A percentile compares a stretch with the other conserved stretches of the same genome.
Evolutionary conservation across 2,797 vertebrate species (phyloP).

Genomic region (Neosilurus mollespiculum): DNA sequence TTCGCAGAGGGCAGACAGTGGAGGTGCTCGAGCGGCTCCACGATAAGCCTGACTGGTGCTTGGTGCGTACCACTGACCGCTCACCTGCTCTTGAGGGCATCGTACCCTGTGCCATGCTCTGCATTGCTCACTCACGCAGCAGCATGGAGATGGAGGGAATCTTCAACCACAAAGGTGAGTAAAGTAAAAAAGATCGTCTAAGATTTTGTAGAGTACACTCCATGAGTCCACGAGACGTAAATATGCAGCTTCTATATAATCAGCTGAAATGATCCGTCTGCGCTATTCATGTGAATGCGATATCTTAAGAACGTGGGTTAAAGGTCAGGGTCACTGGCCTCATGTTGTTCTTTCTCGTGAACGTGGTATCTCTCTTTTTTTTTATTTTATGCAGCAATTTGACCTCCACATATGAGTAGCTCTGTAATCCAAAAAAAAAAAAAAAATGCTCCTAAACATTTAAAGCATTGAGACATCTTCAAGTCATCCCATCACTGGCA

Average conservation of each 20-base stretch:
- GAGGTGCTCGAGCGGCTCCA: slow-evolving; percentile 95
- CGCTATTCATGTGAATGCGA: no score
- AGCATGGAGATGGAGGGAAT: slow-evolving; percentile 99
- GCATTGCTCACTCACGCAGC: slow-evolving; percentile 96
- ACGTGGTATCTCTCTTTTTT: no score
- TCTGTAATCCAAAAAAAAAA: no score
- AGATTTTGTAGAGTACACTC: background rate
- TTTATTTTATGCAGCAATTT: no score
- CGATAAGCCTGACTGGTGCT: slow-evolving; percentile 95
- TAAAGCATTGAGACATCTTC: no score
- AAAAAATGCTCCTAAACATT: no score
- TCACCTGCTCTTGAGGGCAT: slow-evolving; percentile 92
- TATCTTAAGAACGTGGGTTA: no score
- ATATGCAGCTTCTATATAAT: background rate
- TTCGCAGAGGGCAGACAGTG: slow-evolving; percentile 94
- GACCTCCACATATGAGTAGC: no score
- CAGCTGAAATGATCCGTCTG: background rate
- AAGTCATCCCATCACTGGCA: no score
- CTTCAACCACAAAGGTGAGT: slow-evolving; percentile 98
- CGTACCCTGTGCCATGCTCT: slow-evolving; percentile 92
- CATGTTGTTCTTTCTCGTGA: no score
- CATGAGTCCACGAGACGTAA: background rate
- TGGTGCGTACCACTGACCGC: slow-evolving; percentile 93
- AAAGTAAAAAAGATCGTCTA: background rate
- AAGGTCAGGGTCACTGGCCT: no score